Base-by-base conservation (phyloP, 2,888 invertebrate species). In the Dysmachus trigonus region DNA sequence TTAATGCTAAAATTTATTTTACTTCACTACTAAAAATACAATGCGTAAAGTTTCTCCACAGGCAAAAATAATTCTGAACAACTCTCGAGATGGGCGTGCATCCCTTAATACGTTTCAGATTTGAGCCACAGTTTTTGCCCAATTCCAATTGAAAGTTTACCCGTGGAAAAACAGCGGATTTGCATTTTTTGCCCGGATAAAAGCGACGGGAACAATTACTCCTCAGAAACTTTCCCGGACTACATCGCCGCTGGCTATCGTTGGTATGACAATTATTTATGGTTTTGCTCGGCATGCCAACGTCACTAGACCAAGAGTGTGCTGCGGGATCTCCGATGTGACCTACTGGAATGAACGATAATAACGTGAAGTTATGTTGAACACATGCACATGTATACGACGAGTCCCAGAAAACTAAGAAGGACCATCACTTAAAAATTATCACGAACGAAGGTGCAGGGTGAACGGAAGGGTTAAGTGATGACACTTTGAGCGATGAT, bases 341-440 rank as follows among this genome's bases (percentile, higher is more conserved):
- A 38, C 33, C 76, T 38, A 76, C 22, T 38, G 76, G 22, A 76
- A n/a, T n/a, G 76, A 76, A 76, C 38, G 76, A 76, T 35, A 76
- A 76, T 33, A 76, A 76, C 76, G 33, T 74, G 74, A 74, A n/a
- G 7, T 38, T 27, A 38, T 38, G 41, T 38, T 7, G 38, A 4
- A 73, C 38, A 76, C 22, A 76, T 35, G n/a, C n/a, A 76, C 18
- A 38, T 22, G 22, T 38, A 38, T 13, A 22, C 41, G 38, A 2
- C n/a, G 38, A 18, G 76, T 33, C n/a, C 35, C 76, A 76, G 18
- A 62, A 62, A 38, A 76, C 10, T 76, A 76, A 76, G 38, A 38
- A 38, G 41, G n/a, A 38, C 76, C 76, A 76, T 76, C 76, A 76
- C 76, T 76, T 76, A 76, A 76, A 76, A 76, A 76, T 76, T 76